phyloP scores from a whole-genome alignment of 2,797 vertebrate species.

The Falco novaeseelandiae region DNA sequence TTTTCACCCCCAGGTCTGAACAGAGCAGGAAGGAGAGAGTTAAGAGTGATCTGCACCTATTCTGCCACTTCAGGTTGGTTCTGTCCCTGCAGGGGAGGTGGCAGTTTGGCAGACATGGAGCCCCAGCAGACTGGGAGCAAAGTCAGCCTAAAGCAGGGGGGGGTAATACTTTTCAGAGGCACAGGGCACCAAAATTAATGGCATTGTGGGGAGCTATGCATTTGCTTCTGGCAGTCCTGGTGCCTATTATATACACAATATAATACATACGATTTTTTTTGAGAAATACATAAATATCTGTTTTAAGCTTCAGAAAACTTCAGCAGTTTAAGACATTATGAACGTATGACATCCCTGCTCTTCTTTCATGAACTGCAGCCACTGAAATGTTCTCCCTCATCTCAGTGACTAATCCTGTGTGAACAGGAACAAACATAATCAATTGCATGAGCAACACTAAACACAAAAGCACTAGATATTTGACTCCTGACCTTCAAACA shows the following conservation, averaged over 20 bases:
- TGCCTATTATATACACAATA: background rate
- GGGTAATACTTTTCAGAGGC: background rate
- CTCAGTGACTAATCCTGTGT: background rate
- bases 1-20: background rate
- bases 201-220: background rate
- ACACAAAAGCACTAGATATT: conserved; percentile 66
- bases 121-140: background rate
- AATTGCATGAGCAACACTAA: conserved; percentile 56
- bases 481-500: conserved; percentile 68
- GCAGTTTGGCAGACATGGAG: background rate
- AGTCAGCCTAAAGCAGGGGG: background rate
- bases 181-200: background rate
- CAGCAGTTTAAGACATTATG: background rate
- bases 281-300: background rate
- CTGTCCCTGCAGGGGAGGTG: background rate
- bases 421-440: conserved; percentile 60
- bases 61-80: background rate
- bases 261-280: background rate
- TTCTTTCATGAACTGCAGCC: conserved; percentile 26
- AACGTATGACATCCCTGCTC: background rate
- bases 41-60: background rate
- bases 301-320: background rate
- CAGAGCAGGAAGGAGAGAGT: background rate
- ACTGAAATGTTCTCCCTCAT: background rate
- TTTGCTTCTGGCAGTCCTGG: background rate